Evolutionary conservation across 1,140 invertebrate species (phyloP), one percentile per base, ranked within the genome.

Genomic region (Rhyzopertha dominica): DNA sequence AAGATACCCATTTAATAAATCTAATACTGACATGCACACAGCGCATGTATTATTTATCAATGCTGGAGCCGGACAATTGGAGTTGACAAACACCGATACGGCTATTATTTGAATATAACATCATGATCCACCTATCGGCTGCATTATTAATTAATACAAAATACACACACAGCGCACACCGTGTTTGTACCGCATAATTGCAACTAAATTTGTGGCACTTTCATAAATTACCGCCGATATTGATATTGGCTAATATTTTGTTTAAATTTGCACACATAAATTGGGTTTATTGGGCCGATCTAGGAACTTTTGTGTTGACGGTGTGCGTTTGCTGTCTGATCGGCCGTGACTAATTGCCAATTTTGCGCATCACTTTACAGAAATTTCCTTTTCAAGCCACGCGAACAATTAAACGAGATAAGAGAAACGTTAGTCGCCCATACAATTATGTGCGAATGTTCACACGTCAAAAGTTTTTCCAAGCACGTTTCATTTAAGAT

Each of bases 61-160:
- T 46, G 49, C 28, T 46, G 48, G 36, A 43, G 51, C 47, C 43
- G 51, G 43, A 54, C 52, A 57, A 57, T 57, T 54, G 54, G 45
- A 57, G 46, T 57, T 57, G 54, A 57, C 54, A 57, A 57, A 57
- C 54, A 54, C 51, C 54, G 52, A 49, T 57, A 53, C 29, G 51
- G 47, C 51, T 49, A 57, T 57, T 57, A 57, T 57, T 57, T 57
- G 54, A 57, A 54, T 57, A 57, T 57, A 57, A 57, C 54, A 57
- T 57, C 52, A 51, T 57, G 54, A 57, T 57, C 54, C 54, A 57
- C 54, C 54, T 57, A 57, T 57, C 51, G 54, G 47, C 51, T 53
- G 56, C 53, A 48, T 48, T 48, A 30, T 48, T 17, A 43, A 48
- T 61, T 61, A 59, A 61, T 61, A 59, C 59, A 61, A 59, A 59